Percentiles rank a stretch among this genome's conserved stretches.
Evolutionary conservation across 1,140 invertebrate species (phyloP).

Genomic region (Pectinophora gossypiella): DNA sequence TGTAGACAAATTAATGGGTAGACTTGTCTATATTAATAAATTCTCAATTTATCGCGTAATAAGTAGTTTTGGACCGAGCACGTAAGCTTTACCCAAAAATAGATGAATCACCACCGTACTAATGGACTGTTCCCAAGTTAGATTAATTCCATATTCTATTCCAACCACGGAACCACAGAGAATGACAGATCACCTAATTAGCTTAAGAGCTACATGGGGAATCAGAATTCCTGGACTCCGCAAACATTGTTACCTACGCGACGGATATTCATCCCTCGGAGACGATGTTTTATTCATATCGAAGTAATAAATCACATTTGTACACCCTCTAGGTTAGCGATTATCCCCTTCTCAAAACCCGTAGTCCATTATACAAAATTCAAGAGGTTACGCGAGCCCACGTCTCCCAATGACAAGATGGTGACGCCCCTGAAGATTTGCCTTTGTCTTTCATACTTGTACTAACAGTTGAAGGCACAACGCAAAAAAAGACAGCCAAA

Average conservation of each 20-base stretch:
- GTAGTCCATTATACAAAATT: slow-evolving; percentile 21
- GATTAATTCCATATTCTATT: neutral
- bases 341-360: slow-evolving; percentile 23
- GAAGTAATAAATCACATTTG: slow-evolving; percentile 32
- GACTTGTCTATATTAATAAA: too few relatives aligned
- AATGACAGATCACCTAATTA: neutral
- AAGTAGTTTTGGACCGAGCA: too few relatives aligned
- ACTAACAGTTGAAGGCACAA: neutral
- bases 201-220: neutral
- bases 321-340: slow-evolving; percentile 20
- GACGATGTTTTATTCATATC: slow-evolving; percentile 32
- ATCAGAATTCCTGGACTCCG: neutral
- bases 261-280: slow-evolving; percentile 24
- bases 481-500: too few relatives aligned
- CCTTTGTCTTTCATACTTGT: neutral
- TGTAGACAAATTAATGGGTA: too few relatives aligned
- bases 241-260: slow-evolving; percentile 18
- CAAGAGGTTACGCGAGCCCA: neutral
- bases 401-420: neutral
- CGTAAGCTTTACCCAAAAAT: too few relatives aligned
- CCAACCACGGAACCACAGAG: neutral
- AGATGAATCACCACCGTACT: too few relatives aligned
- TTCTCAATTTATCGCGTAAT: too few relatives aligned
- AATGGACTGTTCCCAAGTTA: too few relatives aligned
- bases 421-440: neutral